Percentiles rank a stretch among this genome's conserved stretches.
Evolutionary conservation across 2,888 invertebrate genomes (phyloP).

Genomic region (Drosophila gaucha): DNA sequence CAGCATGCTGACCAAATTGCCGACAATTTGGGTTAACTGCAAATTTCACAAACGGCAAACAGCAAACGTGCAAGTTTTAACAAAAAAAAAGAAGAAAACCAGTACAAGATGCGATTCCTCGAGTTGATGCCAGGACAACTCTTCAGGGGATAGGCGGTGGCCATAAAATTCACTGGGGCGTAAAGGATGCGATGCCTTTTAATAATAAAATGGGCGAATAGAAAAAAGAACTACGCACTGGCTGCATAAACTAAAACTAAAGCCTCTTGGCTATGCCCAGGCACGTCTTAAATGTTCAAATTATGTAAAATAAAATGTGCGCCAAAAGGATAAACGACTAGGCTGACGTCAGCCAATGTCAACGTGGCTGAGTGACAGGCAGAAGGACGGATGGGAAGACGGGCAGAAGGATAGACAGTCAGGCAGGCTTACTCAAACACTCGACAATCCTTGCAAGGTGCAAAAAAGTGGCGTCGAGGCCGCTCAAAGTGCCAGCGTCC

Average conservation of each 20-base stretch:
- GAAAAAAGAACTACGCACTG: constrained; percentile 48
- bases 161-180: constrained; percentile 79
- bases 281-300: constrained; percentile 81
- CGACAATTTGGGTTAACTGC: constrained; percentile 79
- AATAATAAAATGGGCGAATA: constrained; percentile 51
- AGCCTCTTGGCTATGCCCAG: constrained; percentile 77
- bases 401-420: constrained; percentile 13
- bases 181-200: constrained; percentile 79
- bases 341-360: constrained; percentile 73
- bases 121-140: constrained; percentile 26
- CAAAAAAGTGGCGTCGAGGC: constrained; percentile 60
- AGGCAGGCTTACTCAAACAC: constrained; percentile 45
- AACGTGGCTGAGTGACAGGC: constrained; percentile 58
- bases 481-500: constrained; percentile 45
- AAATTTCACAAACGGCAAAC: constrained; percentile 65
- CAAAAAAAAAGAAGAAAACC: constrained; percentile 68
- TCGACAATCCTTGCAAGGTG: constrained; percentile 70
- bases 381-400: constrained; percentile 7
- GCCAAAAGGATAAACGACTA: constrained; percentile 65
- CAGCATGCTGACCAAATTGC: constrained; percentile 77
- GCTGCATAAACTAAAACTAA: constrained; percentile 79
- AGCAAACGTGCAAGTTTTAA: constrained; percentile 76
- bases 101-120: constrained; percentile 45
- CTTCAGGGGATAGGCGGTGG: constrained; percentile 10
- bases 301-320: constrained; percentile 79